These are phyloP conservation scores for Thunnus thynnus DNA, from an alignment of 2,113 vertebrate genomes.

Conservation along the genomic window DNA sequence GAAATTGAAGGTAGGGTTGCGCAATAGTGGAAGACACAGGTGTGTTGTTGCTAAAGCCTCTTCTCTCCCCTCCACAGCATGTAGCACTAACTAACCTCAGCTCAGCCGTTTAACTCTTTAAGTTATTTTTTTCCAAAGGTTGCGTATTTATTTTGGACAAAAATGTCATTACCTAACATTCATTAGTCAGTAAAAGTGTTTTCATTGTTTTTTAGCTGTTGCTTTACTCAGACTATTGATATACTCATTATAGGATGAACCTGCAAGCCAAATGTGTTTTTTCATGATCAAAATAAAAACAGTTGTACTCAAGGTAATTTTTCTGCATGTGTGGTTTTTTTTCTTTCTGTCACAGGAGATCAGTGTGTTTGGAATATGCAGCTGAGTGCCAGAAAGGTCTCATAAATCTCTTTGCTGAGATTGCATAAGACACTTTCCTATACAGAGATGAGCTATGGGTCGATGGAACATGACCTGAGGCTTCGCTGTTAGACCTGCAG, in stretches of 20 bases:
- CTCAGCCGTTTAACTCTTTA: background rate
- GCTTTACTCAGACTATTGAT: background rate
- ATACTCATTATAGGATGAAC: background rate
- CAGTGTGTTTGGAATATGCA: constrained; percentile 24
- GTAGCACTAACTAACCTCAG: constrained; percentile 6
- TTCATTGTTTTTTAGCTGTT: background rate
- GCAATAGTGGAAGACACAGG: constrained; percentile 18
- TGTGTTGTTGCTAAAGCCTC: background rate
- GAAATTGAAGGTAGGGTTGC: constrained; percentile 6
- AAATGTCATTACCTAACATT: background rate
- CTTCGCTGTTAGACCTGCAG: constrained; percentile 42
- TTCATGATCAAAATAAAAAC: constrained; percentile 50
- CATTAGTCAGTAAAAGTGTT: background rate
- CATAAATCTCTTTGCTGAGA: constrained; percentile 57
- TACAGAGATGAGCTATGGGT: constrained; percentile 38
- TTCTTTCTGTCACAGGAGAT: constrained; percentile 21
- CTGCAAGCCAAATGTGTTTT: background rate
- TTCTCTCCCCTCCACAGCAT: background rate
- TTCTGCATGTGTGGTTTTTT: constrained; percentile 31
- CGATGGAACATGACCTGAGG: constrained; percentile 65
- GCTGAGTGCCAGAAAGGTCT: constrained; percentile 37
- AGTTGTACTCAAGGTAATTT: constrained; percentile 7
- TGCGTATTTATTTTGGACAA: background rate
- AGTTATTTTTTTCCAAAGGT: background rate
- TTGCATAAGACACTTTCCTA: constrained; percentile 59